These are phyloP conservation scores for Poeciliopsis occidentalis DNA, from an alignment of 2,113 vertebrate genomes.

Conservation along the genomic window DNA sequence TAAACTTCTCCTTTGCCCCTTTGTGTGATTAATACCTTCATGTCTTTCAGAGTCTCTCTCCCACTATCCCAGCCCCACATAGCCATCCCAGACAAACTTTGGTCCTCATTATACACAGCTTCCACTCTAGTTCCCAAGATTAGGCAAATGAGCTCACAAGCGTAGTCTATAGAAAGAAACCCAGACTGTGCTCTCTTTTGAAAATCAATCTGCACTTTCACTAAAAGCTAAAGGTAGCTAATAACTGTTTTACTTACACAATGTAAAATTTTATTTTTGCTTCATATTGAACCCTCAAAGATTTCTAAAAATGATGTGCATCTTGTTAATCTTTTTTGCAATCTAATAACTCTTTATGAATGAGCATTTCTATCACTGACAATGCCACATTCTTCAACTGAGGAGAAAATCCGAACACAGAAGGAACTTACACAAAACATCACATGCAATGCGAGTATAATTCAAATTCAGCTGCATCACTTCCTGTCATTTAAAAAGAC, in stretches of 20 bases:
- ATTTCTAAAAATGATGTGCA: background rate
- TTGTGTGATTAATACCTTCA: slow-evolving; percentile 83
- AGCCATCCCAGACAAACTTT: slow-evolving; percentile 72
- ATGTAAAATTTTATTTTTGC: slow-evolving; percentile 13
- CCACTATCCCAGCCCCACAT: slow-evolving; percentile 45
- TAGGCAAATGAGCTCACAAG: slow-evolving; percentile 84
- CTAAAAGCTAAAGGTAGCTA: slow-evolving; percentile 46
- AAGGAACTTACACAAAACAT: slow-evolving; percentile 46
- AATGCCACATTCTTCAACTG: slow-evolving; percentile 46
- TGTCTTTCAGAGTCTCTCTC: slow-evolving; percentile 73
- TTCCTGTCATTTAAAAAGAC: slow-evolving; percentile 50
- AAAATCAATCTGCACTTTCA: slow-evolving; percentile 54
- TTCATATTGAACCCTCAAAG: slow-evolving; percentile 14
- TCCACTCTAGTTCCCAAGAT: slow-evolving; percentile 87
- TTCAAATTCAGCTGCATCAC: slow-evolving; percentile 36
- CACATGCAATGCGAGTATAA: slow-evolving; percentile 40
- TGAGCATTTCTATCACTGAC: slow-evolving; percentile 44
- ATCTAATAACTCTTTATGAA: slow-evolving; percentile 15
- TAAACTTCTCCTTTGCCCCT: slow-evolving; percentile 78
- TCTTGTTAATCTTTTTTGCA: background rate
- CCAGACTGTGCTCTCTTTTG: slow-evolving; percentile 61
- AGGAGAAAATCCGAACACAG: slow-evolving; percentile 40
- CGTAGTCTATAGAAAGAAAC: slow-evolving; percentile 72
- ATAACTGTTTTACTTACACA: slow-evolving; percentile 43
- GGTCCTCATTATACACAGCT: slow-evolving; percentile 81